Evolutionary conservation across 1,140 invertebrate genomes (phyloP), one percentile per base, ranked within the genome.

Genomic region (Brachionus calyciflorus): DNA sequence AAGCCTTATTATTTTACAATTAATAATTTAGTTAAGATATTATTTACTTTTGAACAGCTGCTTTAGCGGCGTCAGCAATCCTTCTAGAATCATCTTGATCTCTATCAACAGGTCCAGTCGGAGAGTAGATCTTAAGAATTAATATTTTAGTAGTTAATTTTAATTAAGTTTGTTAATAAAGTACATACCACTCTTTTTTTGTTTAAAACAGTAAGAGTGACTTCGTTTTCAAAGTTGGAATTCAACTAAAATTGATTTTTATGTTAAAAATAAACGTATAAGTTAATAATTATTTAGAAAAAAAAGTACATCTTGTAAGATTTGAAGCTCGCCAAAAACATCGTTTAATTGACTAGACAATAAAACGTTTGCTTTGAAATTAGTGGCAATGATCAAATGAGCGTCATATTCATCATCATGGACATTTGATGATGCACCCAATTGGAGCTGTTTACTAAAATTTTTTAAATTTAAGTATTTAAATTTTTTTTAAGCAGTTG

Each of bases 31-130:
- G 10, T 6, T 9, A 37, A 40, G 12, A 4, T 17, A n/a, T 21
- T 41, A 12, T 41, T 3, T 65, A 65, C 60, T 44, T 65, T 75
- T 75, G 30, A 10, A 75, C 19, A 3, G 28, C 76, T 12, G 14
- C 30, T 51, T 46, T 3, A 17, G 76, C 57, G 19, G 76, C 76
- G 37, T 77, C 76, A 48, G 53, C 26, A 21, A 77, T 21, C 30
- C 76, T 51, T 55, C 76, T 53, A 5, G 37, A 33, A 40, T 77
- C 76, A 24, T 77, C 76, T 46, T 48, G 33, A 26, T 77, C 76
- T 33, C 76, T 14, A 53, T 63, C 40, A n/a, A 77, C 28, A 19
- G 53, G 49, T n/a, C 76, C 76, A 7, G 57, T 63, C 5, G 76
- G 55, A 6, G 76, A 73, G 51, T 73, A 73, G 17, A 73, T 51